A percentile compares a stretch with the other conserved stretches of the same genome.
phyloP scores from a whole-genome alignment of 2,113 vertebrate genomes.

The Plecturocebus donacophilus region DNA sequence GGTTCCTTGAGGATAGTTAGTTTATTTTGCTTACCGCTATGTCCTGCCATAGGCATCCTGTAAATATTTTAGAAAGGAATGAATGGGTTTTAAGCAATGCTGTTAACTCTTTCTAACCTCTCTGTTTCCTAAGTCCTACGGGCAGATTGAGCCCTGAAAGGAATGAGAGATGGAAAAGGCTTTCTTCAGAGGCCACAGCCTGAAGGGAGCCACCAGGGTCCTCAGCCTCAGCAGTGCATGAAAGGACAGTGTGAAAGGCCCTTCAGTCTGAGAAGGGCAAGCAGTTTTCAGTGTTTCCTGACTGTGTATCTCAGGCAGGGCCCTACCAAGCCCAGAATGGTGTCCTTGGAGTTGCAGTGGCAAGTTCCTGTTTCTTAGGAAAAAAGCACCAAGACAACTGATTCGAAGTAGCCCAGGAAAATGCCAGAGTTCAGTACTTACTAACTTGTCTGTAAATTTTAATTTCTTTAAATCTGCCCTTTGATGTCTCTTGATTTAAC shows the following conservation, averaged over 20 bases:
- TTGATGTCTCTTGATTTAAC: background rate
- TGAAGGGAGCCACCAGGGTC: background rate
- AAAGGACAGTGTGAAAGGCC: background rate
- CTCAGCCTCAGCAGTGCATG: background rate
- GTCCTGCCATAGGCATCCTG: background rate
- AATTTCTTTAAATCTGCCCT: constrained; percentile 1
- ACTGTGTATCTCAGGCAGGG: background rate
- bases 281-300: background rate
- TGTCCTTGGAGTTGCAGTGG: background rate
- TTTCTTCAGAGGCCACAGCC: background rate
- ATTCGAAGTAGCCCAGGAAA: background rate
- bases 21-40: background rate
- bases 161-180: background rate
- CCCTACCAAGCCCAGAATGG: background rate
- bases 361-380: background rate
- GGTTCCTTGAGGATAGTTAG: background rate
- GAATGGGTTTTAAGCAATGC: background rate
- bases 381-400: background rate
- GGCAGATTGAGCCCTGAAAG: background rate
- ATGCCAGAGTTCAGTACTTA: background rate
- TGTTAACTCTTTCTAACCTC: background rate
- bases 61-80: background rate
- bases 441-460: background rate
- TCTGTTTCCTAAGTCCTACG: background rate
- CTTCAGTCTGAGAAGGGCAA: background rate